A percentile compares a stretch with the other conserved stretches of the same genome.
Conservation (phyloP, 2,113 vertebrate genomes). For the Laticauda laticaudata region DNA sequence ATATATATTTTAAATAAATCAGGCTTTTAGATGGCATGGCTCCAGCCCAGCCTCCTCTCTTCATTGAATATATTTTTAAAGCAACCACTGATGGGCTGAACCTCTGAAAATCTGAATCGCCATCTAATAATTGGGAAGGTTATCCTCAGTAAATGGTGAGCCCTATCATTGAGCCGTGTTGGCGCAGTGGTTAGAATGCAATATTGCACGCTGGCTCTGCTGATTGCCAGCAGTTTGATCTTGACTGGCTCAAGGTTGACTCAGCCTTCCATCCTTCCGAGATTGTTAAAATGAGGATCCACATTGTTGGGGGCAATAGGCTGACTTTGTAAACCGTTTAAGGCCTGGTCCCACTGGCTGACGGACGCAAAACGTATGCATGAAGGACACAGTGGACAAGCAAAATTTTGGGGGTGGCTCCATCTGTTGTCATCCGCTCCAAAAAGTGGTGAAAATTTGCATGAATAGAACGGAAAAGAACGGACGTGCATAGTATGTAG, state of each 20-base stretch:
- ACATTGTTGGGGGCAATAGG: neutral
- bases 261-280: neutral
- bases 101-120: neutral
- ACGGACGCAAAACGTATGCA: no score
- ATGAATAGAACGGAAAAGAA: no score
- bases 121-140: neutral
- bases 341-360: no score
- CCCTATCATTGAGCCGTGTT: neutral
- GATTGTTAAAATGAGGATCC: neutral
- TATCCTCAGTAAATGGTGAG: neutral
- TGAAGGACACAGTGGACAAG: no score
- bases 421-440: no score
- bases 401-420: no score
- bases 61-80: neutral
- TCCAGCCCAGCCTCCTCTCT: neutral
- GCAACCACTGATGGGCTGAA: neutral
- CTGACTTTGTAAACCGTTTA: neutral
- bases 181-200: neutral
- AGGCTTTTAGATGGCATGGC: neutral
- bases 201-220: neutral
- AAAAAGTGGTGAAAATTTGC: no score
- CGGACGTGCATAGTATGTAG: no score
- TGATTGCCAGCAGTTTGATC: neutral
- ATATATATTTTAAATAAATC: no score
- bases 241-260: neutral